Evolutionary conservation across 1,140 invertebrate genomes (phyloP).

Genomic region (Phenacoccus solenopsis): DNA sequence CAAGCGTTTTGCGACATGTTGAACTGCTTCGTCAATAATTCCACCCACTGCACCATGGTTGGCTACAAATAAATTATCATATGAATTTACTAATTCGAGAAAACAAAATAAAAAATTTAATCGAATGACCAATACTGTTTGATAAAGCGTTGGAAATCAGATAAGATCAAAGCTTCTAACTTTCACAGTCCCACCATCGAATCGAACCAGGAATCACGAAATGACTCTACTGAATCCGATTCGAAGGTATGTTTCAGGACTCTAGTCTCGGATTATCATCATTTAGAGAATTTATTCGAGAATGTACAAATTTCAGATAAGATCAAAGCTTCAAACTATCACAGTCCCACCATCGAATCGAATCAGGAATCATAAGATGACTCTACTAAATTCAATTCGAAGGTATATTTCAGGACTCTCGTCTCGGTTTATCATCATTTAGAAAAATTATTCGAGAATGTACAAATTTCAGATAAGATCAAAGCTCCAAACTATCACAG

Average conservation of each 20-base stretch:
- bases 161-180: neutral
- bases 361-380: neutral
- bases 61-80: slow-evolving; percentile 41
- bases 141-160: no score
- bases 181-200: neutral
- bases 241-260: neutral
- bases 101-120: neutral
- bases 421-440: neutral
- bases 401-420: neutral
- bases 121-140: no score
- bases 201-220: neutral
- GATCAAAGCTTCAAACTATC: neutral
- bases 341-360: neutral
- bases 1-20: slow-evolving; percentile 80
- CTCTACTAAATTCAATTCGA: neutral
- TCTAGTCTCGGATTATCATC: neutral
- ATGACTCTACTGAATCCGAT: neutral
- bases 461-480: neutral
- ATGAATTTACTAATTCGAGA: neutral
- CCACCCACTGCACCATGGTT: slow-evolving; percentile 93
- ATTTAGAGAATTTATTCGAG: no score
- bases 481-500: neutral
- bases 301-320: neutral
- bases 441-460: neutral
- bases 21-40: slow-evolving; percentile 86